phyloP scores from a whole-genome alignment of 2,113 vertebrate species.

The Pollachius pollachius region DNA sequence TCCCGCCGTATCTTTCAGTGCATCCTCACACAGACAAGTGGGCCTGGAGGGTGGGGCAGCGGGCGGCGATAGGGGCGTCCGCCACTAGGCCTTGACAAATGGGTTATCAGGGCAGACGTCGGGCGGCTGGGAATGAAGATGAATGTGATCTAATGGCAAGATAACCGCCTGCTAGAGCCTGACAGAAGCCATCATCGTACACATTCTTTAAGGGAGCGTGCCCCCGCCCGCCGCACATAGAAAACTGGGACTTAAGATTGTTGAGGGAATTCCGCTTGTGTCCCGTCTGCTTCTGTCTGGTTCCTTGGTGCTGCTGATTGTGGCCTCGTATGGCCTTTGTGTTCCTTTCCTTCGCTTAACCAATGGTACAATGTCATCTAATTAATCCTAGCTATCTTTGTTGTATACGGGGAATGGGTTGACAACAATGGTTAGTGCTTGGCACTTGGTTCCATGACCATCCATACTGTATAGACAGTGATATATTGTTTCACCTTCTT shows the following conservation, averaged over 20 bases:
- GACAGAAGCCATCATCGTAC: slow-evolving; percentile 68
- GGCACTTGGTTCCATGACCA: too few species aligned
- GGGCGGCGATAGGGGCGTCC: slow-evolving; percentile 48
- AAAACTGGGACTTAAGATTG: slow-evolving; percentile 41
- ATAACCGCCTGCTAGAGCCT: slow-evolving; percentile 71
- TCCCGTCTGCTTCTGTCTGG: slow-evolving; percentile 13
- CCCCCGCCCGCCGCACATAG: slow-evolving; percentile 47
- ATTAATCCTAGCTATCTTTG: slow-evolving; percentile 1
- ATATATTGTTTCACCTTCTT: too few species aligned
- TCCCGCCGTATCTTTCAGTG: slow-evolving; percentile 68
- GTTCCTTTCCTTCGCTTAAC: not conserved
- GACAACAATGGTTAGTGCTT: too few species aligned
- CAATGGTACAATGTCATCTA: not conserved
- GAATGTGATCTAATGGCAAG: slow-evolving; percentile 74
- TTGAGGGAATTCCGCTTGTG: slow-evolving; percentile 24
- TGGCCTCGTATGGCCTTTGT: not conserved
- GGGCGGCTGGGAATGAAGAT: slow-evolving; percentile 69
- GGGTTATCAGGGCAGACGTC: slow-evolving; percentile 69
- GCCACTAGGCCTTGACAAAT: slow-evolving; percentile 76
- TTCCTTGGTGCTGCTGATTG: slow-evolving; percentile 14
- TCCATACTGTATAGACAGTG: too few species aligned
- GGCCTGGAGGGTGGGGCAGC: slow-evolving; percentile 7
- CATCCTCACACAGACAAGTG: slow-evolving; percentile 57
- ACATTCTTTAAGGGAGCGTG: slow-evolving; percentile 72
- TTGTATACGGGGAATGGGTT: not conserved